A percentile compares a stretch with the other conserved stretches of the same genome.
phyloP scores from a whole-genome alignment of 2,113 vertebrate genomes.

The Laticauda colubrina region DNA sequence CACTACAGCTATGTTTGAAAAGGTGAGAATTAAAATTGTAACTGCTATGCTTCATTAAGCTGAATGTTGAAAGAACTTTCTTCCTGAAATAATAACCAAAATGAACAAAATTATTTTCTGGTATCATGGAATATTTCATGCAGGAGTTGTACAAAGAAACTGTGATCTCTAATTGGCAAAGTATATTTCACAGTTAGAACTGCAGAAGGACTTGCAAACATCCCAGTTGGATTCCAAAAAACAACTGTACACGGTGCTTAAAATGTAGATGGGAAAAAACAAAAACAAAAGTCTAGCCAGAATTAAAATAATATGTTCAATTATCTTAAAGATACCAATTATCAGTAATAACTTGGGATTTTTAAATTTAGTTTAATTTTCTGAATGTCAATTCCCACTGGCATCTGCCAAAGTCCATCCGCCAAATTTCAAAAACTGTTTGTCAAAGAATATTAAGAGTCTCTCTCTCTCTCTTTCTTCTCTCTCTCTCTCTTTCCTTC shows the following conservation, averaged over 20 bases:
- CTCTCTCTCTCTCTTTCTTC: no score
- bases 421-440: neutral
- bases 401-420: neutral
- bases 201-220: neutral
- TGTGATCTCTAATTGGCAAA: neutral
- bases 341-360: neutral
- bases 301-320: neutral
- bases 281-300: neutral
- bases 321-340: neutral
- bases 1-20: neutral
- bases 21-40: neutral
- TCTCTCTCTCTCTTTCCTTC: neutral
- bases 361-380: neutral
- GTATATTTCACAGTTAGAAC: neutral
- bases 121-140: neutral
- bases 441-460: neutral
- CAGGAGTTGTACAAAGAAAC: neutral
- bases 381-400: neutral
- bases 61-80: neutral
- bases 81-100: neutral
- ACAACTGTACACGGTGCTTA: neutral
- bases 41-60: rapidly evolving
- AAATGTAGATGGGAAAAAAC: neutral
- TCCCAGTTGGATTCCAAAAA: neutral
- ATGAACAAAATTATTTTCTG: neutral